phyloP scores from a whole-genome alignment of 2,888 invertebrate genomes.

The Sinodicranocentrus sp. region DNA sequence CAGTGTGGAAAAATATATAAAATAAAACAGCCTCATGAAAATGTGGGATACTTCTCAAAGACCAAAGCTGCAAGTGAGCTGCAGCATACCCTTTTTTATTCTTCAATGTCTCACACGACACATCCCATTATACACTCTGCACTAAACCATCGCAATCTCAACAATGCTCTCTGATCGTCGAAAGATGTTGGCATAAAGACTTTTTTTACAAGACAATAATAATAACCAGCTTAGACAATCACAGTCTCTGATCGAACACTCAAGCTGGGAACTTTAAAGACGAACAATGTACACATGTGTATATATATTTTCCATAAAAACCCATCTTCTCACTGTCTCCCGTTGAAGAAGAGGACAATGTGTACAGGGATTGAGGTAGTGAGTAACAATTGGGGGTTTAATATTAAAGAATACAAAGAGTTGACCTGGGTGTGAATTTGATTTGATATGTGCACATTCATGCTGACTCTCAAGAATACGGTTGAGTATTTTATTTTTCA shows the following conservation, averaged over 20 bases:
- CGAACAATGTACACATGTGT: neutral
- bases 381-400: too few species aligned
- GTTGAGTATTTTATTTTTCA: too few species aligned
- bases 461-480: slow-evolving; percentile 63
- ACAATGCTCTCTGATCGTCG: too few species aligned
- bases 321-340: too few species aligned
- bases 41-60: slow-evolving; percentile 29
- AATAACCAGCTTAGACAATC: slow-evolving; percentile 41
- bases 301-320: slow-evolving; percentile 29
- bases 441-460: slow-evolving; percentile 65
- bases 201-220: neutral
- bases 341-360: too few species aligned
- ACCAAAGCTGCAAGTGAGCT: too few species aligned
- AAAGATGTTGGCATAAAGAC: too few species aligned
- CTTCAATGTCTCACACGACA: too few species aligned
- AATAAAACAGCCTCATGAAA: neutral
- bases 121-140: too few species aligned
- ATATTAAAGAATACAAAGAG: slow-evolving; percentile 32
- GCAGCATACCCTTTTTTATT: too few species aligned
- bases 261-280: slow-evolving; percentile 20
- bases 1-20: neutral
- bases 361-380: too few species aligned
- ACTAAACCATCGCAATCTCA: too few species aligned
- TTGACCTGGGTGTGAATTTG: slow-evolving; percentile 67
- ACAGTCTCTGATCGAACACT: slow-evolving; percentile 32